Evolutionary conservation across 2,888 invertebrate species (phyloP), one percentile per base, ranked within the genome.

Genomic region (Lasius platythorax): DNA sequence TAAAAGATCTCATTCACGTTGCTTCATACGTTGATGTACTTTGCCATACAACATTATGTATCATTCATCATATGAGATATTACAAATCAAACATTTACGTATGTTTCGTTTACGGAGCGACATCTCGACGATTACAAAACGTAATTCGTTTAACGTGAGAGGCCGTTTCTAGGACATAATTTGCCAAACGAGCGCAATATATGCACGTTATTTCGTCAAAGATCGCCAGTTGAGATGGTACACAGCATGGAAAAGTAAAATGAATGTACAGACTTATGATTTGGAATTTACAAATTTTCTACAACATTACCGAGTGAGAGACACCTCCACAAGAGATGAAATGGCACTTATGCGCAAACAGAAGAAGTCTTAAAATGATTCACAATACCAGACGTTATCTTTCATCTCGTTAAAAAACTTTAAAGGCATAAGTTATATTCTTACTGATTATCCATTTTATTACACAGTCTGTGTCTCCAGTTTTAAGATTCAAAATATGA

Each of bases 401-500:
- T 70, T 85, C 76, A 53, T 90, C 87, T 89, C 74, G 81, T 91
- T 89, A 92, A 93, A 92, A 93, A 92, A 91, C 88, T 91, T 90
- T 88, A 87, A 93, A 93, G 90, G 92, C 91, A 93, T 91, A 90
- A 89, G 86, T 88, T 89, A 82, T 53, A 53, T 91, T 92, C 91
- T 89, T 92, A 92, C 82, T 89, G 92, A 92, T 93, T 92, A 93
- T 91, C 91, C 61, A 90, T 86, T 91, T 93, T 92, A 92, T 94
- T 93, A 94, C 92, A 93, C 91, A 91, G 89, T 92, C 90, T 85
- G 88, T 90, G 89, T 91, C 90, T 89, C 85, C 90, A 89, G 88
- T 86, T 89, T 87, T 86, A 89, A 91, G 90, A 86, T 92, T 93
- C 90, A 93, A 94, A 94, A 93, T 93, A 94, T 91, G 91, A 92